Base-by-base conservation (phyloP, 2,888 invertebrate genomes). In the Lasioglossum marginatum region DNA sequence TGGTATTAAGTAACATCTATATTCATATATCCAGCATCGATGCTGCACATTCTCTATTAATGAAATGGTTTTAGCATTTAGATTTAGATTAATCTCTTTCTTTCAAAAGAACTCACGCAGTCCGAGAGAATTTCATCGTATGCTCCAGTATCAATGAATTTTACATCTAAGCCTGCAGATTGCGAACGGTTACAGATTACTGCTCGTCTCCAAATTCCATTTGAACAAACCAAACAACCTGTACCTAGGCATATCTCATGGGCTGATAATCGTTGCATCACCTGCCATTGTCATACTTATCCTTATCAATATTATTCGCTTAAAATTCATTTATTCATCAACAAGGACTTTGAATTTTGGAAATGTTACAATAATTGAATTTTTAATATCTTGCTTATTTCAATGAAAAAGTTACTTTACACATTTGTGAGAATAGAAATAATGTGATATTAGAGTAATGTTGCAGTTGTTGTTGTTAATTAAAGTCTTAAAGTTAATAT, bases 91-190 rank as follows among this genome's bases (percentile, higher is more conserved):
- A 40, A 77, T 72, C 45, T 82, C 19, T 60, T 45, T 82, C 72
- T 68, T 57, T 79, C 75, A 34, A 85, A 90, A 92, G 63, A 93
- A 95, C 95, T 95, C 94, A 94, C 95, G 82, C 92, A 90, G 81
- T 94, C 90, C 90, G 93, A 88, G 82, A 91, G 87, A 86, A 94
- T 90, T 81, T 90, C 92, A 89, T 92, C 91, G 87, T 90, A 91
- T 52, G 91, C 94, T 92, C 95, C 95, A 79, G 94, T 94, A 92
- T 95, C 95, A 92, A 95, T 94, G 87, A 94, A 90, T 88, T 93
- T 93, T 91, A 94, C 91, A 80, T 92, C 89, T 90, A 92, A 92
- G 77, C 90, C 88, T 74, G 90, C 82, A 63, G 91, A 88, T 79
- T 88, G 89, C 88, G 91, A 91, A 90, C 90, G 92, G 85, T 92